A percentile compares a stretch with the other conserved stretches of the same genome.
Evolutionary conservation across 2,797 vertebrate species (phyloP).

Genomic region (Pygocentrus nattereri): DNA sequence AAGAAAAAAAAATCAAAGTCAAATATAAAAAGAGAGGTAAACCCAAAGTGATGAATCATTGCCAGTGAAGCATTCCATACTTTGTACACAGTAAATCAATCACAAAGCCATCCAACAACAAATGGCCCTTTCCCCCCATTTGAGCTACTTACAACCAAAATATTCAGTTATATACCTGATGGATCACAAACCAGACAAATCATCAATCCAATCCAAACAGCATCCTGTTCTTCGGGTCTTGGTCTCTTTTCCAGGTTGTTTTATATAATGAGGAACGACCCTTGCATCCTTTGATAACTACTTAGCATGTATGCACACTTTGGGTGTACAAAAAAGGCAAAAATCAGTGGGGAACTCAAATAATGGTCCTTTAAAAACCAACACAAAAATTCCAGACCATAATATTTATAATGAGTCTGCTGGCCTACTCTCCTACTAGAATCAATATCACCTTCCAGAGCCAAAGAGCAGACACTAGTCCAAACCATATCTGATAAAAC

Average conservation of each 20-base stretch:
- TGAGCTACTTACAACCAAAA: neutral
- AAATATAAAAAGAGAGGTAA: conserved; percentile 61
- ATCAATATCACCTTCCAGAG: neutral
- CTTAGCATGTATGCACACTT: neutral
- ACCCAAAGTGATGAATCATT: conserved; percentile 50
- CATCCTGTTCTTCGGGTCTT: neutral
- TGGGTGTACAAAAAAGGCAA: conserved; percentile 2
- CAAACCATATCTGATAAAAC: neutral
- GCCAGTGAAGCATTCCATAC: conserved; percentile 41
- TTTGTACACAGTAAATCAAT: conserved; percentile 35
- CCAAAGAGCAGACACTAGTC: neutral
- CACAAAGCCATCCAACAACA: neutral
- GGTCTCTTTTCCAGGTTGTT: conserved; percentile 4
- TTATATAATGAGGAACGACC: too few species aligned
- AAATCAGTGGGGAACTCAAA: neutral
- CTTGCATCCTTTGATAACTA: neutral
- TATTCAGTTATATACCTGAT: neutral
- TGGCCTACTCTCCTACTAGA: neutral
- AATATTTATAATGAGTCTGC: neutral
- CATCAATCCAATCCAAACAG: neutral
- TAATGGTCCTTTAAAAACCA: neutral
- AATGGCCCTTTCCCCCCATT: neutral
- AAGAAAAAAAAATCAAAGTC: conserved; percentile 60
- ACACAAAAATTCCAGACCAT: neutral
- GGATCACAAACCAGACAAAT: neutral